These are phyloP conservation scores for Quiscalus mexicanus DNA, from an alignment of 2,113 vertebrate genomes.

Conservation along the genomic window DNA sequence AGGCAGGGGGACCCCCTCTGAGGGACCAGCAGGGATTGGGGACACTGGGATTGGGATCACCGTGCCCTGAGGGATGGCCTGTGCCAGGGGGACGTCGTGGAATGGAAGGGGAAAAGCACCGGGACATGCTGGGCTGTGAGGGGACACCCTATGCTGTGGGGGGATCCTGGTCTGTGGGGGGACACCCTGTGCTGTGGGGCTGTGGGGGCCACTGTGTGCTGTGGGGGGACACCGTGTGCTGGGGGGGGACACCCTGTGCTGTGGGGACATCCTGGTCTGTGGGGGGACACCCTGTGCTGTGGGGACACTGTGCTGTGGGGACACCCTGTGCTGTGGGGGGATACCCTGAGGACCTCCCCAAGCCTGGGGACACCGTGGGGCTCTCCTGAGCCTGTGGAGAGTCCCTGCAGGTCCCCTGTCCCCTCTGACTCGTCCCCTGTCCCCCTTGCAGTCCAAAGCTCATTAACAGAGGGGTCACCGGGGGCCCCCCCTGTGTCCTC, in stretches of 20 bases:
- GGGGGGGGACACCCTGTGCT: no score
- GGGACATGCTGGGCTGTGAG: neutral
- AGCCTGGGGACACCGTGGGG: neutral
- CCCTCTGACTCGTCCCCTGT: neutral
- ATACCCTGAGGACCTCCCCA: neutral
- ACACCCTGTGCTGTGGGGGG: no score
- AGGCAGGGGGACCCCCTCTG: neutral
- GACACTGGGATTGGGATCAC: neutral
- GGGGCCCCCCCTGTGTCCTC: neutral
- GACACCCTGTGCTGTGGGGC: no score
- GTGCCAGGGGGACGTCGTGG: neutral
- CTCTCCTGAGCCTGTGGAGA: neutral
- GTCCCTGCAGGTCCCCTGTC: neutral
- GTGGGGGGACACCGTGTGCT: no score
- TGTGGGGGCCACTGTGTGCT: no score
- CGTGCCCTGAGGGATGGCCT: neutral
- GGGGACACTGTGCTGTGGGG: no score
- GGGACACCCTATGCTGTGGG: no score
- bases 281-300: no score
- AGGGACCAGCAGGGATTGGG: neutral
- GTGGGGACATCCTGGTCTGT: no score
- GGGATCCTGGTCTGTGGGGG: no score
- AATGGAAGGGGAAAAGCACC: neutral
- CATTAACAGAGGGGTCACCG: conserved; percentile 74
- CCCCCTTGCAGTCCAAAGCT: conserved; percentile 74